These are phyloP conservation scores for Dorcus hopei DNA, from an alignment of 2,888 invertebrate species.

Conservation along the genomic window DNA sequence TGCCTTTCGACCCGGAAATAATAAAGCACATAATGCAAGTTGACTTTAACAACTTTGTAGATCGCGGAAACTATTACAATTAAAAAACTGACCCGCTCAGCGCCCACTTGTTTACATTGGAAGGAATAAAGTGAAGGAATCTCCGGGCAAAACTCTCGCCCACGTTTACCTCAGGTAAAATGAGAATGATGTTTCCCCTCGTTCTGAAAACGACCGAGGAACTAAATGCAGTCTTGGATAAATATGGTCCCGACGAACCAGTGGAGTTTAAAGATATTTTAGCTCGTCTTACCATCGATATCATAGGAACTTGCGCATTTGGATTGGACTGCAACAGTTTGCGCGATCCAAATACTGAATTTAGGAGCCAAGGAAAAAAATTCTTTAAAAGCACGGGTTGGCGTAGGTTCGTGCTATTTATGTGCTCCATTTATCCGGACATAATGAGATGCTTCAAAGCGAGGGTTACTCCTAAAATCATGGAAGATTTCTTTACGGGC, in stretches of 20 bases:
- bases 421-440: conserved; percentile 27
- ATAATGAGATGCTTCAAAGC: conserved; percentile 21
- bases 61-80: conserved; percentile 57
- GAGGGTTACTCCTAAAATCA: conserved; percentile 17
- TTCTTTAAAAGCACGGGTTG: conserved; percentile 21
- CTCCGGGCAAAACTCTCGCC: conserved; percentile 60
- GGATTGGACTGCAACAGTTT: conserved; percentile 57
- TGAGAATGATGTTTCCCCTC: conserved; percentile 59
- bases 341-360: conserved; percentile 51
- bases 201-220: conserved; percentile 54
- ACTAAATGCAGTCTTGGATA: conserved; percentile 44
- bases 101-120: conserved; percentile 55
- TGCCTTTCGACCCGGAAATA: conserved; percentile 28
- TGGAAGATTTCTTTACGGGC: conserved; percentile 29
- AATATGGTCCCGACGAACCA: not conserved
- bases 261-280: conserved; percentile 48
- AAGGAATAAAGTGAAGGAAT: conserved; percentile 57
- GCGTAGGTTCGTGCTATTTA: conserved; percentile 20
- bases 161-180: conserved; percentile 61
- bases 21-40: conserved; percentile 51
- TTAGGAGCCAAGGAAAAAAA: conserved; percentile 32
- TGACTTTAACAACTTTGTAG: conserved; percentile 59
- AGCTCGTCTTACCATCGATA: conserved; percentile 56
- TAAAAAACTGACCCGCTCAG: conserved; percentile 57
- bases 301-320: conserved; percentile 57